Evolutionary conservation across 1,140 invertebrate species (phyloP), one percentile per base, ranked within the genome.

Genomic region (Sarcophaga peregrina): DNA sequence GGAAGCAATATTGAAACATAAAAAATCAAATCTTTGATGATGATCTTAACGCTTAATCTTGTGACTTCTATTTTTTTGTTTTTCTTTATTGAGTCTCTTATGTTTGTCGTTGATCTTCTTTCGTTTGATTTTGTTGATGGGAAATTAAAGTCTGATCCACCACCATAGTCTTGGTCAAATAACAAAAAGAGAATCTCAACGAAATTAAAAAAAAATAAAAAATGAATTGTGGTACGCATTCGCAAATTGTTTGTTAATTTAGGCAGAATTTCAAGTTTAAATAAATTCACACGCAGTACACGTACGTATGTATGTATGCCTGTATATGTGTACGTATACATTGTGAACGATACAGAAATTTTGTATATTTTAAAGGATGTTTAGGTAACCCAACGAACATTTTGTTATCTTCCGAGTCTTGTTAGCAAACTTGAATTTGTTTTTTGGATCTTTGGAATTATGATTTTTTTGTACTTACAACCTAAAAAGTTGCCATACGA

Each of bases 31-130:
- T 68, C 62, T 68, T 37, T 68, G 62, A 68, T 68, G 62, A 68
- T 68, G n/a, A 68, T 68, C 62, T 68, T 68, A 68, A 68, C 62
- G 62, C 62, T 68, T 68, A 68, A 68, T 68, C 62, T 68, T 68
- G 62, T 68, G 62, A 68, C 62, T 68, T 9, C 62, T 68, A 20
- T 20, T 68, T 20, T 68, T 17, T 3, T n/a, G 11, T 37, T 37
- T 37, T 37, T 37, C 25, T 37, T 37, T 4, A 37, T 37, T 37
- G 25, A 37, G 25, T 37, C 4, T 37, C 25, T 37, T 37, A 37
- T 37, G 25, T 37, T 37, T 37, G 25, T 37, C 25, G 25, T 2
- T 37, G 13, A 58, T 13, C 17, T 68, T 68, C n/a, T 68, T 68
- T 68, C 20, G 8, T 20, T 8, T 20, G 62, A 68, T 68, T 68